Conservation (phyloP, 2,888 invertebrate species). For the Leptinotarsa tumamoca region DNA sequence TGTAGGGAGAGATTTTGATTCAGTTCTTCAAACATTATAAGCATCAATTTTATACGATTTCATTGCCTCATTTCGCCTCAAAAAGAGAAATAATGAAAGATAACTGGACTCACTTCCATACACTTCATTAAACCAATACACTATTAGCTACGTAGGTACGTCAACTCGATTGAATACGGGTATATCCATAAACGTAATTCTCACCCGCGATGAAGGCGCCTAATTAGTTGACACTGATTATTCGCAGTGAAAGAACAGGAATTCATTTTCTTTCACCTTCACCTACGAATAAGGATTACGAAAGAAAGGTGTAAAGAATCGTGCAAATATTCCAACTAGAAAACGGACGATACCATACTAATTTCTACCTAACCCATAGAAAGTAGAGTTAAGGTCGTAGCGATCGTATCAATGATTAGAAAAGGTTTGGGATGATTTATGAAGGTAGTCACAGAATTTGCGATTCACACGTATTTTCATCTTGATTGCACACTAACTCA, state of each 20-base stretch:
- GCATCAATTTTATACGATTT: no score
- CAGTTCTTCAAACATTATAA: no score
- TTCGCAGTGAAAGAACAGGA: constrained; percentile 10
- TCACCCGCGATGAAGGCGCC: not conserved
- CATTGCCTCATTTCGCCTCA: no score
- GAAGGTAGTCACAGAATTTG: not conserved
- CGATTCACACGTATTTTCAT: constrained; percentile 10
- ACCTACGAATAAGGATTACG: constrained; percentile 16
- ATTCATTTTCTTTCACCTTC: constrained; percentile 25
- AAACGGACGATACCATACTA: not conserved
- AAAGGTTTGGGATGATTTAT: constrained; percentile 17
- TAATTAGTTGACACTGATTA: constrained; percentile 15
- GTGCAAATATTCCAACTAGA: constrained; percentile 16
- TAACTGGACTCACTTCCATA: no score
- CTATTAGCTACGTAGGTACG: not conserved
- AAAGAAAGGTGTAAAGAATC: constrained; percentile 22
- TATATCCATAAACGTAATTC: not conserved
- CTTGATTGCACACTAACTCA: constrained; percentile 5
- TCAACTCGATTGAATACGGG: not conserved
- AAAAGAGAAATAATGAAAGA: no score
- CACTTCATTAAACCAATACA: not conserved
- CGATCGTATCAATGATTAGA: constrained; percentile 7
- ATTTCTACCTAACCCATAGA: constrained; percentile 11
- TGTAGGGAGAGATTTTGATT: no score
- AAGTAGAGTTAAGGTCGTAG: constrained; percentile 11